These are phyloP conservation scores for Aphidoletes aphidimyza DNA, from an alignment of 2,888 invertebrate species.

Conservation along the genomic window DNA sequence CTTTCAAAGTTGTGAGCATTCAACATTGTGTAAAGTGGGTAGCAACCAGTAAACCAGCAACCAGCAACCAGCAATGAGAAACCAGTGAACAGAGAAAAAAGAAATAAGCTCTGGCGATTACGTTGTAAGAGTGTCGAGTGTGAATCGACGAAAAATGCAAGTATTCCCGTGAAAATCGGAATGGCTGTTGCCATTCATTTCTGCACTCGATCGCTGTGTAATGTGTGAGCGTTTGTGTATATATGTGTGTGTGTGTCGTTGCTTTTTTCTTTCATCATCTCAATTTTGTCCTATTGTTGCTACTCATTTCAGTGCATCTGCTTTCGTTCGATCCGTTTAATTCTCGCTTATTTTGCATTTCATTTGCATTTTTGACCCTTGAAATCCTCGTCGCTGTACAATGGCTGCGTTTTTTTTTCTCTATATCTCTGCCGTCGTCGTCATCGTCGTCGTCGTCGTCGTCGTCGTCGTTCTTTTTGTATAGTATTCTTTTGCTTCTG, in stretches of 20 bases:
- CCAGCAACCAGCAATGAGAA: too few species aligned
- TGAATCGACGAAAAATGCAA: constrained; percentile 13
- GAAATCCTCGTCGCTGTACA: neutral
- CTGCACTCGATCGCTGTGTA: neutral
- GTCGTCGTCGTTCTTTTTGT: neutral
- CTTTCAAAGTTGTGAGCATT: neutral
- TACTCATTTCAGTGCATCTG: constrained; percentile 43
- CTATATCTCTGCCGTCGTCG: neutral
- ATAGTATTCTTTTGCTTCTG: neutral
- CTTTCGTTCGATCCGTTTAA: constrained; percentile 43
- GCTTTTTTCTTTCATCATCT: neutral
- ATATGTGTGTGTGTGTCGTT: neutral
- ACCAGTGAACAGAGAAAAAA: neutral
- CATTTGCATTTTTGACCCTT: constrained; percentile 49
- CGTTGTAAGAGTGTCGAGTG: constrained; percentile 12
- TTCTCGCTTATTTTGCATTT: constrained; percentile 51
- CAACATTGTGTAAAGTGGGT: too few species aligned
- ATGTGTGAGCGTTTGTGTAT: neutral
- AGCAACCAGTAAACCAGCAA: too few species aligned
- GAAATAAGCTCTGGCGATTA: neutral
- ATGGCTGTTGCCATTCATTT: neutral
- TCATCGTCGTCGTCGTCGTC: neutral
- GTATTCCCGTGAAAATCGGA: constrained; percentile 5
- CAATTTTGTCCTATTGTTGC: constrained; percentile 19
- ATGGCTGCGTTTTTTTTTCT: neutral